Base-by-base conservation (phyloP, 1,140 invertebrate genomes). In the Cotesia vestalis region DNA sequence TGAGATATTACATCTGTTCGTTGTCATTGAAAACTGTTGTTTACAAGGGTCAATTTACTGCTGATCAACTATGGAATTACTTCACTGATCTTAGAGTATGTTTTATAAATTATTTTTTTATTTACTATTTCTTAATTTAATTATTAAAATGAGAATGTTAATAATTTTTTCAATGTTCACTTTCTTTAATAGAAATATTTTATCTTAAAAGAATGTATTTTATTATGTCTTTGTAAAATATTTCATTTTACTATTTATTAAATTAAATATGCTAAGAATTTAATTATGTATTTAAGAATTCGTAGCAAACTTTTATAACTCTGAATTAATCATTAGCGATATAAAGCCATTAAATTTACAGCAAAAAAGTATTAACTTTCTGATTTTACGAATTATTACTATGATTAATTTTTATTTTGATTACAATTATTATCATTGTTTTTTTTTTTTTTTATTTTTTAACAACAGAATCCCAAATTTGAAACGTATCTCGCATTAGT, bases 21-120 rank as follows among this genome's bases (percentile, higher is more conserved):
- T 87, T 99, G 64, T 98, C 96, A 20, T 86, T 94, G 60, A 91
- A 91, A 69, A 98, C 93, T 4, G 88, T 99, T 68, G 96, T 99
- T 9, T 99, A 99, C 89, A 99, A 99, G 90, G 98, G 98, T 59
- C 94, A 98, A 84, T 91, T 99, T 73, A 98, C 96, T 14, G 96
- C 97, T 3, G 92, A 95, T 83, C 98, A 99, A 86, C 83, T 99
- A 80, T 99, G 96, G 96, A 88, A 91, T 53, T 88, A 94, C 79
- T 95, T 92, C 79, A 75, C 83, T 60, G 94, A 95, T 80, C 86
- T 95, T 4, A 84, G 86, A 78, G 89, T 90, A 75, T 83, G 74
- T 77, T n/a, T 57, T 71, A 63, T 61, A 11, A n/a, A 62, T 62
- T 53, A 9, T 59, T 4, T 61, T 36, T 20, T 11, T 17, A 38